Percentiles rank a stretch among this genome's conserved stretches.
Conservation (phyloP, 2,888 invertebrate genomes). For the Baccha elongata region DNA sequence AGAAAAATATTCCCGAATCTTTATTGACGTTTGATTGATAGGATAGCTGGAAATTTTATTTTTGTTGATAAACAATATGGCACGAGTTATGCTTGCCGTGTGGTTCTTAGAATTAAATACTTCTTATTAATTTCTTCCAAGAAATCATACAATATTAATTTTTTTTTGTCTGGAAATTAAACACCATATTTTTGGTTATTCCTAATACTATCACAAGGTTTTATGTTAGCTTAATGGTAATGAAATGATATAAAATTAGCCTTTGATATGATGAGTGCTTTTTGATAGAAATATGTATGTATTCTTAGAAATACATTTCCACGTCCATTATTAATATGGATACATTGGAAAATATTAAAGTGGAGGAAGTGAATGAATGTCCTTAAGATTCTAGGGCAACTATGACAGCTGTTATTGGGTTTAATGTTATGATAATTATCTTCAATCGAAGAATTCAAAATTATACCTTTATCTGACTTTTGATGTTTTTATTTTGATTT, state of each 20-base stretch:
- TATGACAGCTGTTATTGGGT: too few relatives aligned
- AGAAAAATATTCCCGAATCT: conserved; percentile 10
- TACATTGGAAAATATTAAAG: conserved; percentile 22
- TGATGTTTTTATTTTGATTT: conserved; percentile 39
- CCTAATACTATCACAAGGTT: conserved; percentile 7
- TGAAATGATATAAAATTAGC: conserved; percentile 61
- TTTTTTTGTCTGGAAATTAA: neutral
- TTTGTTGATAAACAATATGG: conserved; percentile 21
- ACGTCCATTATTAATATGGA: conserved; percentile 27
- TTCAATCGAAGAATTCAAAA: conserved; percentile 9
- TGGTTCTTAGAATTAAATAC: neutral
- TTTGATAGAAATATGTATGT: conserved; percentile 11
- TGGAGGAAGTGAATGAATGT: neutral
- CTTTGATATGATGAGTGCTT: conserved; percentile 52
- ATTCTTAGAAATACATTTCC: neutral
- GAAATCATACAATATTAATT: neutral
- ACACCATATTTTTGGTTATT: neutral
- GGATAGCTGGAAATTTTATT: neutral
- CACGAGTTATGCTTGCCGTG: neutral
- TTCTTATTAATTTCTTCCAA: conserved; percentile 19
- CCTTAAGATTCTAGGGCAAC: too few relatives aligned
- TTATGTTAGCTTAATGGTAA: conserved; percentile 44
- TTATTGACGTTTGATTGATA: conserved; percentile 37
- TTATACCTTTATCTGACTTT: conserved; percentile 10
- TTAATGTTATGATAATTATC: too few relatives aligned